Base-by-base conservation (phyloP, 2,888 invertebrate genomes). In the Acanthosepion lycidas region DNA sequence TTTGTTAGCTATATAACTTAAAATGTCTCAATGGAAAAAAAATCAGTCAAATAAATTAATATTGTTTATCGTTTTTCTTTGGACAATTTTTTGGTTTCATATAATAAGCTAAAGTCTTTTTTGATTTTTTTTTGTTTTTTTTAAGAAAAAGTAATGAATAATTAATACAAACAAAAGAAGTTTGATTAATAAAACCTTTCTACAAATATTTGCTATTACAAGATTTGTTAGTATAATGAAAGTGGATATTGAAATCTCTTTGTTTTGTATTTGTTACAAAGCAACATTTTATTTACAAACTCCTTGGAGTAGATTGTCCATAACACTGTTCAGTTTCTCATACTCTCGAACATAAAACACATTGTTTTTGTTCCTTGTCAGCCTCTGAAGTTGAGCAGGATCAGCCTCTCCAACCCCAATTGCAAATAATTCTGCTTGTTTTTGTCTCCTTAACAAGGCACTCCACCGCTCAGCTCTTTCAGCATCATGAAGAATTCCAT, bases 271-370 rank as follows among this genome's bases (percentile, higher is more conserved):
- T 28, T 78, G 28, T 78, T 3, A n/a, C 78, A 78, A 42, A 78
- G n/a, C 15, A 49, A 26, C 53, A 9, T 48, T 48, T 93, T 12
- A 93, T 53, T 53, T 93, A 93, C 93, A 93, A 53, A 93, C 93
- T 53, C 93, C 53, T 53, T 93, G 93, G n/a, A 93, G 93, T 93
- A 93, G 53, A 53, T 53, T 93, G 26, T 93, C 93, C 93, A 93
- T 93, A 53, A 93, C n/a, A n/a, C 93, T 53, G 48, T 93, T 53
- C 28, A 93, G 53, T n/a, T 93, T 49, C 28, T 53, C 93, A 49
- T 93, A 93, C 53, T 93, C 93, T 26, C 93, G 93, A 51, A 93
- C 93, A 53, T 93, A 93, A 49, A 93, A 93, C 49, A 93, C 93
- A 93, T 53, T 93, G 33, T 93, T 93, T 53, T 53, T 93, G n/a